Percentiles rank a stretch among this genome's conserved stretches.
These are phyloP conservation scores for Brachyalestes nurse DNA, from an alignment of 2,797 vertebrate species.

Conservation along the genomic window DNA sequence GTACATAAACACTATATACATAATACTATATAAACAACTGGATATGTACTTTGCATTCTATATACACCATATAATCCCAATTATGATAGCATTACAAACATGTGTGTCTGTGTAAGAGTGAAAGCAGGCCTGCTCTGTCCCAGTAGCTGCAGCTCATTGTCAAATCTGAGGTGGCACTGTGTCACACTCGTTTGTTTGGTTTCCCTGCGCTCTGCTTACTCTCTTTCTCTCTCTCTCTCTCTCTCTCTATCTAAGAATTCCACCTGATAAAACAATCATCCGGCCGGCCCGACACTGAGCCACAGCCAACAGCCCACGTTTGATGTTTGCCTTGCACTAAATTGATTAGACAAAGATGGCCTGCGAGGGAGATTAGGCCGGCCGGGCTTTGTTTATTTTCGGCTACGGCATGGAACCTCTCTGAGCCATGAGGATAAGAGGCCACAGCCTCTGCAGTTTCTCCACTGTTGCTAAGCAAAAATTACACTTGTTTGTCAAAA, in stretches of 20 bases:
- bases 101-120: constrained; percentile 16
- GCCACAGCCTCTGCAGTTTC: constrained; percentile 35
- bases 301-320: constrained; percentile 65
- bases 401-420: constrained; percentile 54
- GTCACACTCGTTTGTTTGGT: constrained; percentile 21
- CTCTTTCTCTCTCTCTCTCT: constrained; percentile 50
- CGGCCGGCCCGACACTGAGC: constrained; percentile 69
- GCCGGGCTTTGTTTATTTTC: constrained; percentile 68
- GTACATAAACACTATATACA: too few relatives aligned
- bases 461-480: constrained; percentile 45
- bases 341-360: constrained; percentile 73
- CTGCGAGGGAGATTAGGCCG: constrained; percentile 61
- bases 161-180: constrained; percentile 34
- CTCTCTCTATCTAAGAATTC: constrained; percentile 72
- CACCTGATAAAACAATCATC: constrained; percentile 80
- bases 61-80: too few relatives aligned
- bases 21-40: too few relatives aligned
- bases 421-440: constrained; percentile 51
- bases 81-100: too few relatives aligned
- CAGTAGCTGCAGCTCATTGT: constrained; percentile 19
- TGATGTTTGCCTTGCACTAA: constrained; percentile 72
- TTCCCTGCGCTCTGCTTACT: constrained; percentile 34
- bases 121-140: constrained; percentile 34
- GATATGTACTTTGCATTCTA: neutral
- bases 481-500: constrained; percentile 37